Conservation (phyloP, 2,888 invertebrate species). For the Agrotis puta region DNA sequence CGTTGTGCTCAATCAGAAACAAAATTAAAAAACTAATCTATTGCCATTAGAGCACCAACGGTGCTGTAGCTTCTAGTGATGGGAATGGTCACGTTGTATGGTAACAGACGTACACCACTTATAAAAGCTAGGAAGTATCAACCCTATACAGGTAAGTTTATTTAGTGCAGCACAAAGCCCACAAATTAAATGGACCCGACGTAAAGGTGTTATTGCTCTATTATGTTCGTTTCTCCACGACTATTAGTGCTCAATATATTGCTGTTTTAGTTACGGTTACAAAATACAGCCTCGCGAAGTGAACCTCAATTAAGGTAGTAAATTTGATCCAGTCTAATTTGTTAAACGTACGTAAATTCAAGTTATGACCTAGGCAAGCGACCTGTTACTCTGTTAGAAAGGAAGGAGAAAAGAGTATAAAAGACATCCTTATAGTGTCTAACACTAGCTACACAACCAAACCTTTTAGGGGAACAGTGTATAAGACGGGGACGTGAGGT, state of each 20-base stretch:
- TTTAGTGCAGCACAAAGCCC: slow-evolving; percentile 12
- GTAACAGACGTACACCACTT: no score
- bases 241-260: slow-evolving; percentile 9
- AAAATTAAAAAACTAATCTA: no score
- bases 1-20: no score
- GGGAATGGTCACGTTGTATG: no score
- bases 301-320: neutral
- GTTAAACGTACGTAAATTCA: neutral
- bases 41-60: no score
- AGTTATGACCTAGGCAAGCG: neutral
- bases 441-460: no score
- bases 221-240: slow-evolving; percentile 10
- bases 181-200: slow-evolving; percentile 13
- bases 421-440: no score
- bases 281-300: neutral
- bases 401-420: no score
- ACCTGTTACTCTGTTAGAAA: neutral
- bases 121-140: neutral
- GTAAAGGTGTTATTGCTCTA: slow-evolving; percentile 16
- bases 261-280: neutral
- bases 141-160: slow-evolving; percentile 25
- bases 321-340: neutral
- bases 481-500: no score
- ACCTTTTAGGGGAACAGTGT: no score
- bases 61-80: no score